Base-by-base conservation (phyloP, 2,888 invertebrate species). In the Nowickia ferox region DNA sequence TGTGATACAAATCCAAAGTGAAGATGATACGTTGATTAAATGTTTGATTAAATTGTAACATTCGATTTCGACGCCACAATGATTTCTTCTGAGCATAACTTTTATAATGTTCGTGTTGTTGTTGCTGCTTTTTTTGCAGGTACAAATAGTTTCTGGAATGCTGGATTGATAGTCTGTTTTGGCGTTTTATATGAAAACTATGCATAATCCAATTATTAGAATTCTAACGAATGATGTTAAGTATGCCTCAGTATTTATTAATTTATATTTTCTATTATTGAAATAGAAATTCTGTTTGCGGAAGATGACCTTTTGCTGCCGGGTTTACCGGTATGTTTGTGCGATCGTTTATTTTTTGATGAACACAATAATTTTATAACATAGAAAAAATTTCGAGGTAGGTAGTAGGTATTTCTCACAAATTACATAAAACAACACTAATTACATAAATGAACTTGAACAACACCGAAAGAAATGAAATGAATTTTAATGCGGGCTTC, bases 141-240 rank as follows among this genome's bases (percentile, higher is more conserved):
- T 46, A 22, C n/a, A n/a, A n/a, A 51, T 66, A 66, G 17, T 57
- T 44, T 77, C 9, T 30, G 15, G 19, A 15, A 57, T 40, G 77
- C 40, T 74, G 53, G 74, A 19, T 81, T 87, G 74, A 78, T 44
- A 77, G 48, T 44, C 40, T 69, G 40, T 17, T 75, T 19, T 79
- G 66, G 80, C 78, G 82, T 86, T 63, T 89, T 87, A 88, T 89
- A 88, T 89, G 88, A 87, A 88, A 88, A 89, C 88, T 88, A 89
- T 91, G 91, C 91, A 91, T 91, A 91, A 91, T 91, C 91, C 88
- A 91, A 89, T 87, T 88, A 88, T 90, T 77, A 44, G 13, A 19
- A 38, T 57, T 61, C 42, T 19, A 11, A 61, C 4, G 38, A 30
- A 55, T 63, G 8, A 46, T n/a, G 9, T 53, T 77, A 13, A 63